phyloP scores from a whole-genome alignment of 1,140 invertebrate genomes.

The Thalassaphorura encarpata region DNA sequence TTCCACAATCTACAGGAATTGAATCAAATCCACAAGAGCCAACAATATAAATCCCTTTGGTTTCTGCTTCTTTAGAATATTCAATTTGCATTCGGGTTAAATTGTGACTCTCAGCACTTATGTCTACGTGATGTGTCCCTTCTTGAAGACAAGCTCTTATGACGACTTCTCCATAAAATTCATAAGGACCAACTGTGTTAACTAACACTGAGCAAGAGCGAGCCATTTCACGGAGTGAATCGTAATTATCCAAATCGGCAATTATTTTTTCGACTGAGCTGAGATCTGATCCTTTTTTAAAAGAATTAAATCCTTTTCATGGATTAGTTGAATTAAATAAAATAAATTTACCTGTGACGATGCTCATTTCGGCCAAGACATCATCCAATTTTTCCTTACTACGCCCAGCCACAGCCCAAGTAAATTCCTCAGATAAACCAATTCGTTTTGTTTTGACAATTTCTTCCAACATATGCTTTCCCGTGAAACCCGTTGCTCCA shows the following conservation, averaged over 20 bases:
- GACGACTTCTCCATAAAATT: constrained; percentile 82
- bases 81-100: constrained; percentile 74
- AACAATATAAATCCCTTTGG: constrained; percentile 68
- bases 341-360: constrained; percentile 41
- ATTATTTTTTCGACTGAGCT: constrained; percentile 55
- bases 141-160: constrained; percentile 75
- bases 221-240: constrained; percentile 65
- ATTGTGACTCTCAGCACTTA: constrained; percentile 52
- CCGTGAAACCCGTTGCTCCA: constrained; percentile 78
- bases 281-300: constrained; percentile 45
- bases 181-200: constrained; percentile 83
- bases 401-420: constrained; percentile 62
- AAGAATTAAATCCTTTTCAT: constrained; percentile 17
- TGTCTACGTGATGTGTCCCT: constrained; percentile 76
- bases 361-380: constrained; percentile 49
- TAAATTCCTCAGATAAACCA: constrained; percentile 35
- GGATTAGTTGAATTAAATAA: background rate
- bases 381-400: constrained; percentile 58
- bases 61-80: constrained; percentile 63
- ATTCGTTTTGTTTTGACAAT: constrained; percentile 35
- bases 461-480: constrained; percentile 59
- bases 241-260: constrained; percentile 62
- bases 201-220: constrained; percentile 59
- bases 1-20: constrained; percentile 76
- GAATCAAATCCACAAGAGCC: constrained; percentile 82